phyloP scores from a whole-genome alignment of 2,888 invertebrate genomes.

The Thyatira batis region DNA sequence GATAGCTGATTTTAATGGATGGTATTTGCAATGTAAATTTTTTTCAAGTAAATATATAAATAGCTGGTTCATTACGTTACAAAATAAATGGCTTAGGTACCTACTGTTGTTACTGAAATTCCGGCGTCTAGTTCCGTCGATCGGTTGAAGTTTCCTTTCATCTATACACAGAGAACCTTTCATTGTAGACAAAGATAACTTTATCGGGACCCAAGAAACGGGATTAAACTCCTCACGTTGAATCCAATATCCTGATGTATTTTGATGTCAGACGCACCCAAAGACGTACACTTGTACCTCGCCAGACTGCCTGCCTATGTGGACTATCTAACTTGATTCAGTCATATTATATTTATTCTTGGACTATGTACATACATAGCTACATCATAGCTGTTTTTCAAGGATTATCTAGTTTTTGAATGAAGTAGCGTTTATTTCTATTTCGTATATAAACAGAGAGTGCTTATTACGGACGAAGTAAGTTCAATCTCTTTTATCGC shows the following conservation, averaged over 20 bases:
- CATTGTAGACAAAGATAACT: constrained; percentile 49
- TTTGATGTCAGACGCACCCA: constrained; percentile 26
- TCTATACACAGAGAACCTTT: constrained; percentile 49
- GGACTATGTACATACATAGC: too few relatives aligned
- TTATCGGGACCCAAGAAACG: constrained; percentile 49
- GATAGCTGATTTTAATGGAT: background rate
- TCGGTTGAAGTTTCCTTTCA: constrained; percentile 49
- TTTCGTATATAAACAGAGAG: constrained; percentile 48
- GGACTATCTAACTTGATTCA: too few relatives aligned
- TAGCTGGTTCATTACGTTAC: constrained; percentile 7
- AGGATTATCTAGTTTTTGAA: constrained; percentile 43
- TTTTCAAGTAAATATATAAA: background rate
- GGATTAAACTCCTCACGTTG: constrained; percentile 52
- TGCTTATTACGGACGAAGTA: constrained; percentile 72
- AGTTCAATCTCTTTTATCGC: constrained; percentile 79
- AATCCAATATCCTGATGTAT: constrained; percentile 59
- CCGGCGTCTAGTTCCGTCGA: constrained; percentile 39
- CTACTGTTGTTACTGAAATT: constrained; percentile 34
- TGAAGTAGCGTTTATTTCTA: constrained; percentile 50
- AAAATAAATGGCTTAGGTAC: constrained; percentile 24
- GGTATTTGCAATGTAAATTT: background rate
- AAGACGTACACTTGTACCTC: constrained; percentile 6
- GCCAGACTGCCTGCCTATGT: too few relatives aligned
- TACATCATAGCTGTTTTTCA: constrained; percentile 30
- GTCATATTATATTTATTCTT: too few relatives aligned